Conservation (phyloP, 2,797 vertebrate species). For the Epinephelus awoara region DNA sequence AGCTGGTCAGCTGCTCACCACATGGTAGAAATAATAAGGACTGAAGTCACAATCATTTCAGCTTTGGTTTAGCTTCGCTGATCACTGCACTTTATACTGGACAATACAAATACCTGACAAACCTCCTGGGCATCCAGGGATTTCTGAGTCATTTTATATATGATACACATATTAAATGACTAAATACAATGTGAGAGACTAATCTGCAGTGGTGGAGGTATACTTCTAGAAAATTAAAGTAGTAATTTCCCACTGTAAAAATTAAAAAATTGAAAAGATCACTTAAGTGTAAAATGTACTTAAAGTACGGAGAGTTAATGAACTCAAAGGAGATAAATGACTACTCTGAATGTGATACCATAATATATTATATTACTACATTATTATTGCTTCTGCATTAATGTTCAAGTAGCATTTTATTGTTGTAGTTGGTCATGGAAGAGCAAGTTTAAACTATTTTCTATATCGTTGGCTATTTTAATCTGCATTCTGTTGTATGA, state of each 20-base stretch:
- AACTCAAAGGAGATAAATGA: neutral
- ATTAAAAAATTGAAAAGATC: neutral
- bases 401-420: neutral
- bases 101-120: conserved; percentile 66
- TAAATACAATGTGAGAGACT: rapidly evolving
- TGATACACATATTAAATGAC: neutral
- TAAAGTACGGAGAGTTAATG: neutral
- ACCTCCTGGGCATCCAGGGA: conserved; percentile 29
- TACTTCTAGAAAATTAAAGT: neutral
- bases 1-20: conserved; percentile 98
- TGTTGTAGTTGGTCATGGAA: neutral
- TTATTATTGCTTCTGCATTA: neutral
- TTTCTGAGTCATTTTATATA: neutral
- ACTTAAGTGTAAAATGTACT: neutral
- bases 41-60: conserved; percentile 93
- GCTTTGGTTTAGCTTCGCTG: conserved; percentile 89
- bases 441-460: neutral
- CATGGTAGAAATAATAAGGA: conserved; percentile 92
- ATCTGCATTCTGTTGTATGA: neutral
- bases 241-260: neutral
- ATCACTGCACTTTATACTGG: conserved; percentile 68
- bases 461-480: neutral
- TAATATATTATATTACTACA: neutral
- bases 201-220: neutral
- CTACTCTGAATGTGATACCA: neutral